A percentile compares a stretch with the other conserved stretches of the same genome.
Evolutionary conservation across 2,797 vertebrate species (phyloP).

Genomic region (Parambassis ranga): DNA sequence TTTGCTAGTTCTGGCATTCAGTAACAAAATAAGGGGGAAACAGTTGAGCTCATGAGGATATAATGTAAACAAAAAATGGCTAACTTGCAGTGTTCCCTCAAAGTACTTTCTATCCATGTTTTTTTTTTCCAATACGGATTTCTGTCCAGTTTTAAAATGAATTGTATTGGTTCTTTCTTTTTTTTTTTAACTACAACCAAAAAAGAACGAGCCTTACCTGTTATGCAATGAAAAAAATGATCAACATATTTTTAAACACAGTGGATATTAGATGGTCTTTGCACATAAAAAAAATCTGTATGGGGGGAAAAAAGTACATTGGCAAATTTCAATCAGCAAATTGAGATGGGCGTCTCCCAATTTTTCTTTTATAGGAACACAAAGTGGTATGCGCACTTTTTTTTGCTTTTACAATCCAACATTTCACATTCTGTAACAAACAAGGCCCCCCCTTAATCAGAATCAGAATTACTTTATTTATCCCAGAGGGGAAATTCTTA

Average conservation of each 20-base stretch:
- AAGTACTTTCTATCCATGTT: not conserved
- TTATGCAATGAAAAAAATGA: conserved; percentile 13
- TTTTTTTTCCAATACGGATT: conserved; percentile 1
- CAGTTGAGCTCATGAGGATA: not conserved
- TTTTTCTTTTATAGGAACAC: conserved; percentile 11
- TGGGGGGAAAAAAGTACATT: too few species aligned
- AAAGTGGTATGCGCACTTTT: conserved; percentile 55
- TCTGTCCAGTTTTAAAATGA: not conserved
- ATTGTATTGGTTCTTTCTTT: not conserved
- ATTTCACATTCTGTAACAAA: too few species aligned
- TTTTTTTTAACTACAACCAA: conserved; percentile 5
- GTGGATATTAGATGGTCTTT: too few species aligned
- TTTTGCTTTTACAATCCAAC: conserved; percentile 67
- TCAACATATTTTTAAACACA: conserved; percentile 1
- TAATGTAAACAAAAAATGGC: not conserved
- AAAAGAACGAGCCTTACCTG: conserved; percentile 39
- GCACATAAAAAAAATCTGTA: not conserved
- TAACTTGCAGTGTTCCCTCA: too few species aligned
- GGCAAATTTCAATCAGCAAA: too few species aligned
- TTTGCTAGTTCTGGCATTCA: too few species aligned
- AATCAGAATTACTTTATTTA: too few species aligned
- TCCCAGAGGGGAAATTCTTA: too few species aligned
- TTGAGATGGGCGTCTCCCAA: not conserved
- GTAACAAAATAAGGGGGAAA: too few species aligned
- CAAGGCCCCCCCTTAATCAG: too few species aligned